Base-by-base conservation (phyloP, 2,797 vertebrate species). In the Thunnus albacares region DNA sequence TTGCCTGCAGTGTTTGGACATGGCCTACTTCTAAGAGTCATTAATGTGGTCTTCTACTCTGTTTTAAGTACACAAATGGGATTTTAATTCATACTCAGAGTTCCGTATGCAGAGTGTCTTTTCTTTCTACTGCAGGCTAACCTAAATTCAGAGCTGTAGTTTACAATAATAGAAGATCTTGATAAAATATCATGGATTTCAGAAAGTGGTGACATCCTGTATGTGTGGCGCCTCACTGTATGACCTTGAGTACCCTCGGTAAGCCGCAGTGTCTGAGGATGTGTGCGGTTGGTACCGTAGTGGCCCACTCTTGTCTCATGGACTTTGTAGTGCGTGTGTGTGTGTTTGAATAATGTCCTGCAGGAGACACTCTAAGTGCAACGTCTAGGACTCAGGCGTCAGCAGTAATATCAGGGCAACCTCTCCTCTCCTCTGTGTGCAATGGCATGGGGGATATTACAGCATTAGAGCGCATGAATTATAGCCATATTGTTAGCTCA, bases 331-430 rank as follows among this genome's bases (percentile, higher is more conserved):
- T 57, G 69, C 66, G 38, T 57, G 68, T 87, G 87, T 87, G 87
- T 89, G 91, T 88, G 88, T 92, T 93, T 95, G 94, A 95, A 92
- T 95, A 93, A 94, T 95, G 92, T 92, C 88, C 91, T 90, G 85
- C 83, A 91, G 90, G 93, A 94, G 93, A 95, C 92, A 90, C 90
- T 90, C 78, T 94, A 93, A 94, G 95, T 93, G 93, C 92, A 91
- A 86, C 41, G 89, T 93, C 93, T 93, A 88, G 90, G 92, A 91
- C 90, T 92, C 84, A 83, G 93, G 95, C 92, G 90, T 95, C 94
- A 93, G 94, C 93, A 93, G 76, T 95, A 94, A 94, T 93, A 90
- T 90, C 83, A 80, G 90, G 90, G 92, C 90, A 80, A 86, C 87
- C 90, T 94, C 87, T 89, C 72, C 83, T 86, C 79, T 81, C 55